Base-by-base conservation (phyloP, 2,888 invertebrate species). In the Xanthostigma xanthostigma region DNA sequence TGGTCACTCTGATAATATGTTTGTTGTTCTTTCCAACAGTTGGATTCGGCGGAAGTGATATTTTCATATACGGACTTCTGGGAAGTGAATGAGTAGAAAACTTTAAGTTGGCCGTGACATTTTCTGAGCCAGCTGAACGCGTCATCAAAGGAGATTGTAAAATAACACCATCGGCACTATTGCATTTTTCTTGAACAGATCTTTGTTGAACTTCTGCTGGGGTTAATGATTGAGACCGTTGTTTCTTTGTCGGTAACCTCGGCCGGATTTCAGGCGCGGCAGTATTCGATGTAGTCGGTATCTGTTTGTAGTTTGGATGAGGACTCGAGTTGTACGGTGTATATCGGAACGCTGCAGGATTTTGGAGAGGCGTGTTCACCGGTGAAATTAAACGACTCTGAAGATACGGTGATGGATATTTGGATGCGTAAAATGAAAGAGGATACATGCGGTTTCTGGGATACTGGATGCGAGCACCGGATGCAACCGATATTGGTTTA, bases 401-500 rank as follows among this genome's bases (percentile, higher is more conserved):
- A 63, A 54, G 64, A 70, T 68, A 58, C 61, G 75, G 66, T 5
- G 66, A 59, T 60, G 78, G 71, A 59, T 77, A 78, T 57, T 76
- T 77, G 52, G 74, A 64, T 57, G 76, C 77, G 59, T 82, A 85
- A 59, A 83, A 84, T 4, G 84, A 83, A 3, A 89, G 65, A 0
- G 90, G 89, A 56, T 82, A 79, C 59, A 81, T 75, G 50, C 93
- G 75, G 58, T 91, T 89, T 53, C 88, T 81, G 0, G 94, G 94
- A 52, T 78, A 82, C 57, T 84, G 81, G 50, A 95, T 91, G 46
- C 86, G 75, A 1, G 93, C 93, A 0, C 91, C 90, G 2, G 92
- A 93, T 0, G 85, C 85, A 8, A 80, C 79, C 2, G 94, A 93
- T 60, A 95, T 86, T 1, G 90, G 82, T 60, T 90, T 87, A 13